Base-by-base conservation (phyloP, 2,797 vertebrate genomes). In the Cuniculus paca region DNA sequence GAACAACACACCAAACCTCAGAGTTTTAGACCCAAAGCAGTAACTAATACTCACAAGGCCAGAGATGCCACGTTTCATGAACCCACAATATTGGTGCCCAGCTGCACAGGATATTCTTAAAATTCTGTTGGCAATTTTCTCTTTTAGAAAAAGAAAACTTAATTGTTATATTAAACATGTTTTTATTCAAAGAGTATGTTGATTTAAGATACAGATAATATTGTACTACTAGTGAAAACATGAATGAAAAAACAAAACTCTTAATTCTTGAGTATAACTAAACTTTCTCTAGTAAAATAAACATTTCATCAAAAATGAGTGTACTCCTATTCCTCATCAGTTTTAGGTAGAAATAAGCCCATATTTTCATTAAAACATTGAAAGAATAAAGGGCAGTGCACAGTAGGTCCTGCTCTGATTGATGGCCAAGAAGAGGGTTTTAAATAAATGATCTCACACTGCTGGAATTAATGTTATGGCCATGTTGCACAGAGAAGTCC, bases 271-370 rank as follows among this genome's bases (percentile, higher is more conserved):
- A 96, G 26, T 60, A 7, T 81, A n/a, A 90, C 26, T 88, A 74
- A 86, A 82, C 16, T 79, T 56, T n/a, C 13, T 45, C 93, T 45
- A 54, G 8, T 80, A 89, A 95, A 97, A 96, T 75, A 75, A 86
- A 17, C 7, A 79, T 60, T 65, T 36, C 34, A 94, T 83, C 19
- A 93, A 90, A 78, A 92, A 52, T 94, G 94, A 87, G 34, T 52
- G 54, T n/a, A 79, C 81, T 26, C 17, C 75, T 77, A 58, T 31
- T 91, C 11, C 52, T 94, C 48, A 54, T 8, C 81, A 5, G 8
- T n/a, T 65, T 79, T 48, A 87, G 70, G 58, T 70, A 3, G 31
- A 88, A 94, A 94, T 26, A 88, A 88, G 14, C 22, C 52, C 54
- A 82, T 3, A 65, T 4, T 89, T 81, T 78, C 13, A 78, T 5